Evolutionary conservation across 2,113 vertebrate species (phyloP).

Genomic region (Garra rufa): DNA sequence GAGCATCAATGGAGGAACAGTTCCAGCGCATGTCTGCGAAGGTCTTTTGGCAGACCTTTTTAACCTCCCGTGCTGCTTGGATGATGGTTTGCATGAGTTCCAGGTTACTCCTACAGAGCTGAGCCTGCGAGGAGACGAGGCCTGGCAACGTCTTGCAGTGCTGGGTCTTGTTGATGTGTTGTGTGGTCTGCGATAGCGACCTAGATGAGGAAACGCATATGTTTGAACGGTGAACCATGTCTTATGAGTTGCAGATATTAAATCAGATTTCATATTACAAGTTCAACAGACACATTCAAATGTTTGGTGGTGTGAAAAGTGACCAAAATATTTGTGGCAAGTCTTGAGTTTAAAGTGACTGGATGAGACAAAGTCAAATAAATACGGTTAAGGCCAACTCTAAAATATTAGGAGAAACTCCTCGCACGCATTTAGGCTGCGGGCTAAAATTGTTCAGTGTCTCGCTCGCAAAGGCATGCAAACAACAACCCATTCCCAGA

Average conservation of each 20-base stretch:
- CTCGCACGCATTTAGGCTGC: constrained; percentile 19
- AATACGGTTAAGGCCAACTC: background rate
- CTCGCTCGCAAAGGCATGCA: constrained; percentile 40
- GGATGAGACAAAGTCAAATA: background rate
- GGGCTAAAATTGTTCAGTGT: constrained; percentile 24
- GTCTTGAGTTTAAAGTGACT: background rate
- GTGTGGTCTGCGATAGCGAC: constrained; percentile 84
- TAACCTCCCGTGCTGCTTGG: constrained; percentile 89
- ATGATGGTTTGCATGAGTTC: constrained; percentile 96
- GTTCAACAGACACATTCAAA: background rate
- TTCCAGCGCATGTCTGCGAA: constrained; percentile 98
- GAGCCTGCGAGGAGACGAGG: constrained; percentile 92
- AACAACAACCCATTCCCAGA: constrained; percentile 33
- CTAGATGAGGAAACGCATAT: constrained; percentile 65
- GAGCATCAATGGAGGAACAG: constrained; percentile 92
- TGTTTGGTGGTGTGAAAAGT: background rate
- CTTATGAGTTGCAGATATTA: background rate
- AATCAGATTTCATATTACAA: background rate
- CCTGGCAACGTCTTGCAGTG: constrained; percentile 95
- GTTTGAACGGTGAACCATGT: background rate
- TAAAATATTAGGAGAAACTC: constrained; percentile 16
- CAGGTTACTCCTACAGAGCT: constrained; percentile 95
- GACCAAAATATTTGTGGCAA: background rate
- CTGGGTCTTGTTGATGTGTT: constrained; percentile 93
- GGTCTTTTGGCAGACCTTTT: constrained; percentile 92